phyloP scores from a whole-genome alignment of 1,140 invertebrate species.

The Stegodyphus dumicola region DNA sequence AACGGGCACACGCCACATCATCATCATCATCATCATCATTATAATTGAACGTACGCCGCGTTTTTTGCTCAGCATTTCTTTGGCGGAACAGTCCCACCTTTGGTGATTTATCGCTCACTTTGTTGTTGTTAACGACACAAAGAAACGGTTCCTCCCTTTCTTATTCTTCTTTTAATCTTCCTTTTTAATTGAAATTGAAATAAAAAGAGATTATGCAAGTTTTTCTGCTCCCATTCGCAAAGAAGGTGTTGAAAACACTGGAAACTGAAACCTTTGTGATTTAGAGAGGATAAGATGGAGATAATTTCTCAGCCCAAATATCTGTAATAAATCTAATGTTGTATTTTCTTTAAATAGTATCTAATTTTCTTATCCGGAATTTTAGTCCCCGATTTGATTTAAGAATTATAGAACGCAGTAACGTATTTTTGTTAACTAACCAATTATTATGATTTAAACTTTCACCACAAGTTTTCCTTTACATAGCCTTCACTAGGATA shows the following conservation, averaged over 20 bases:
- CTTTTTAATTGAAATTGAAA: slow-evolving; percentile 53
- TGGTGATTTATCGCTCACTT: slow-evolving; percentile 58
- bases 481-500: too few species aligned
- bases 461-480: too few species aligned
- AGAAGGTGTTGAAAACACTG: slow-evolving; percentile 6
- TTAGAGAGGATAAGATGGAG: background rate
- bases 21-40: slow-evolving; percentile 57
- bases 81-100: slow-evolving; percentile 25
- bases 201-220: slow-evolving; percentile 49
- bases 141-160: slow-evolving; percentile 4
- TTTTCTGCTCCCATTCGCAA: background rate
- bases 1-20: slow-evolving; percentile 55
- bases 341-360: too few species aligned
- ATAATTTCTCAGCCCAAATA: too few species aligned
- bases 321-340: too few species aligned
- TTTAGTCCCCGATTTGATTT: too few species aligned
- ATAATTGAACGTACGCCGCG: slow-evolving; percentile 47
- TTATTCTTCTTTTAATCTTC: slow-evolving; percentile 36
- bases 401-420: too few species aligned
- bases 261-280: slow-evolving; percentile 9
- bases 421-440: too few species aligned
- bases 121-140: slow-evolving; percentile 59
- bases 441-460: too few species aligned
- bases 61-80: slow-evolving; percentile 2
- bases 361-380: too few species aligned